A percentile compares a stretch with the other conserved stretches of the same genome.
Conservation (phyloP, 2,888 invertebrate species). For the Scaptomyza cyrtandrae region DNA sequence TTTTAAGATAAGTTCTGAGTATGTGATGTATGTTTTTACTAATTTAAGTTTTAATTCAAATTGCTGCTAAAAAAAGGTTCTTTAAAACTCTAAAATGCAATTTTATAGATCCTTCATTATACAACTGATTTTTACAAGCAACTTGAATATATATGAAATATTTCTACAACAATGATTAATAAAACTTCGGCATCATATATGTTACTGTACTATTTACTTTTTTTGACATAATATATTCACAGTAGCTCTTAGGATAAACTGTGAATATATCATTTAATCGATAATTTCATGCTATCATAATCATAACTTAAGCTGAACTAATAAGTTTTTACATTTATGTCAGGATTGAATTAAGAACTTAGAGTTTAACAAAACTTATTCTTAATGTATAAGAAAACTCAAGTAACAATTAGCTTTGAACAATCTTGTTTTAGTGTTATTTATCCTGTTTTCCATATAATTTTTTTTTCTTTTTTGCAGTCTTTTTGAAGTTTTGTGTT, state of each 20-base stretch:
- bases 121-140: constrained; percentile 1
- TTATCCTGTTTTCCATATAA: constrained; percentile 39
- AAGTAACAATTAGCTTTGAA: constrained; percentile 38
- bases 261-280: neutral
- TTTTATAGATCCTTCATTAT: neutral
- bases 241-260: neutral
- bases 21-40: constrained; percentile 24
- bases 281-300: neutral
- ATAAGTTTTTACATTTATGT: no score
- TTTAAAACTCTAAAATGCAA: constrained; percentile 15
- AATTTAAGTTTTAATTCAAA: constrained; percentile 8
- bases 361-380: no score
- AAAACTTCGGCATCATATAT: neutral
- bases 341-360: no score
- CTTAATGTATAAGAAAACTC: neutral
- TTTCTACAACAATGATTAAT: constrained; percentile 1
- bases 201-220: neutral
- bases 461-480: constrained; percentile 43
- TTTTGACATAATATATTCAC: neutral
- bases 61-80: constrained; percentile 9
- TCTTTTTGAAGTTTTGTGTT: constrained; percentile 46
- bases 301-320: no score
- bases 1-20: constrained; percentile 26
- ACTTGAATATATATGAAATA: constrained; percentile 2
- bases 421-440: constrained; percentile 6